These are phyloP conservation scores for Heliconius congener DNA, from an alignment of 1,140 invertebrate genomes.

Conservation along the genomic window DNA sequence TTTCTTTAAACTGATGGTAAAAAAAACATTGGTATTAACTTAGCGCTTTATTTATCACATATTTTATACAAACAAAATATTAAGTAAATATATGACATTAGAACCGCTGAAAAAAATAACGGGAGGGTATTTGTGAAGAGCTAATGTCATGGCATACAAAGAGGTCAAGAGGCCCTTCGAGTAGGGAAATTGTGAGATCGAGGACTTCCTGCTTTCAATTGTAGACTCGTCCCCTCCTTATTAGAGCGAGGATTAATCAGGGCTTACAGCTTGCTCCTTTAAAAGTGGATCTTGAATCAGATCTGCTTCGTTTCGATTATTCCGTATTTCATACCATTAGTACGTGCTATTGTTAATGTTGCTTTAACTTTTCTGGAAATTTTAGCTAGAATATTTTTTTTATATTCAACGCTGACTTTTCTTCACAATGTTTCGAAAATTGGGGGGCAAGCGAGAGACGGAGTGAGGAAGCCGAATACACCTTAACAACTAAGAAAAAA, in stretches of 20 bases:
- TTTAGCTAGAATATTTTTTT: too few species aligned
- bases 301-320: background rate
- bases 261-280: background rate
- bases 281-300: background rate
- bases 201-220: conserved; percentile 23
- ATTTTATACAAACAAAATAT: background rate
- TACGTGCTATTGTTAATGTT: background rate
- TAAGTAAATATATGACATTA: background rate
- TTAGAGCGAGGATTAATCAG: conserved; percentile 15
- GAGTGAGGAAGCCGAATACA: too few species aligned
- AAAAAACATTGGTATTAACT: too few species aligned
- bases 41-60: too few species aligned
- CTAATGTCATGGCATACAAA: conserved; percentile 36
- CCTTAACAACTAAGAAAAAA: too few species aligned
- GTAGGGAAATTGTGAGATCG: conserved; percentile 34
- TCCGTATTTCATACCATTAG: background rate
- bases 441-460: too few species aligned
- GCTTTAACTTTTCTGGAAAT: too few species aligned
- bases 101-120: background rate
- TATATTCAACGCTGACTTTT: too few species aligned
- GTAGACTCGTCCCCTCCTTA: conserved; percentile 15
- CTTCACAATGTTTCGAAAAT: too few species aligned
- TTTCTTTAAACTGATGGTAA: too few species aligned
- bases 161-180: conserved; percentile 33
- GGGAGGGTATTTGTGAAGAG: conserved; percentile 26